Percentiles rank a stretch among this genome's conserved stretches.
These are phyloP conservation scores for Phrixothrix hirtus DNA, from an alignment of 2,888 invertebrate species.

Conservation along the genomic window DNA sequence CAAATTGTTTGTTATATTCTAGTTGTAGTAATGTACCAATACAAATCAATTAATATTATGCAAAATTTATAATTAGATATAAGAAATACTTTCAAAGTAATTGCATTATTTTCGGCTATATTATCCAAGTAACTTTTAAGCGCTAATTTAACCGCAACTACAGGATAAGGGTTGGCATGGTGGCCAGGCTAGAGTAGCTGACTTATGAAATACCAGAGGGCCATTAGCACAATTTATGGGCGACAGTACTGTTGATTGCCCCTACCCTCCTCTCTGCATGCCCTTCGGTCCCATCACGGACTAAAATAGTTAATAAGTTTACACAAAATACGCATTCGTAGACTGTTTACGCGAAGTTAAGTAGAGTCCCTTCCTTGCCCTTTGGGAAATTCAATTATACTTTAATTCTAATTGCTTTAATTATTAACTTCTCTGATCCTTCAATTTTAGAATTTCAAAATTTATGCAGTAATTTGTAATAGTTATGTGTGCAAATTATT, in stretches of 20 bases:
- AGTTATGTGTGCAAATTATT: no score
- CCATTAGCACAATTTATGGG: slow-evolving; percentile 56
- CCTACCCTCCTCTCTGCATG: slow-evolving; percentile 33
- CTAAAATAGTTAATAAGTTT: slow-evolving; percentile 35
- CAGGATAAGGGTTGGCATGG: slow-evolving; percentile 30
- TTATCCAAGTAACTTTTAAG: slow-evolving; percentile 12
- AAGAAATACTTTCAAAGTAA: no score
- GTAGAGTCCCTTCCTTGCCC: slow-evolving; percentile 4
- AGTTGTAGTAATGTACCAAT: no score
- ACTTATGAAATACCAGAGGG: slow-evolving; percentile 56
- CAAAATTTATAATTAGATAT: no score
- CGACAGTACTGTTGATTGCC: slow-evolving; percentile 48
- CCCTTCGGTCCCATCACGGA: slow-evolving; percentile 34
- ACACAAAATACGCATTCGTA: slow-evolving; percentile 17
- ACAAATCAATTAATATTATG: no score
- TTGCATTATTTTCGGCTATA: not conserved
- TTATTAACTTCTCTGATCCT: not conserved
- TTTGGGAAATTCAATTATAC: not conserved
- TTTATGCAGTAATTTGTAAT: no score
- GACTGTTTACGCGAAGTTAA: slow-evolving; percentile 9
- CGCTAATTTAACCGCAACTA: slow-evolving; percentile 31
- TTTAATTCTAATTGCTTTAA: not conserved
- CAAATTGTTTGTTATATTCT: no score
- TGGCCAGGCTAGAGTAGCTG: slow-evolving; percentile 36
- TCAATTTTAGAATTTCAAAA: not conserved